Conservation (phyloP, 2,888 invertebrate species). For the Clostera curtula region DNA sequence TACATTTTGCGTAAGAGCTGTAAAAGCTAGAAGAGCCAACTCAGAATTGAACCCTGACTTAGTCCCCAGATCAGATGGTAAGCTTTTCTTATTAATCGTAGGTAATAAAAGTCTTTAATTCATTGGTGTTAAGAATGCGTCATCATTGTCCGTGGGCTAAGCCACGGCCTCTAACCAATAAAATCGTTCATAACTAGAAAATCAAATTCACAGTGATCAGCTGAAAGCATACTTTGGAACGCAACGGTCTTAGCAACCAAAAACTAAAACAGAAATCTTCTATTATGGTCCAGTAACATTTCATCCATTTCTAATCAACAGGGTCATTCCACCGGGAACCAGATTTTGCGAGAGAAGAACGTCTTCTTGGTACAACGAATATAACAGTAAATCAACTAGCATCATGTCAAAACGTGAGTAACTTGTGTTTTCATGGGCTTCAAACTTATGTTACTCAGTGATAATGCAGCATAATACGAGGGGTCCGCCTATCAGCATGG, state of each 20-base stretch:
- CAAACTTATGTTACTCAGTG: neutral
- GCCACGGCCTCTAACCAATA: neutral
- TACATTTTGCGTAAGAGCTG: slow-evolving; percentile 21
- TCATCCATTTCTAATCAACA: slow-evolving; percentile 9
- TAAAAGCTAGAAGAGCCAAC: slow-evolving; percentile 16
- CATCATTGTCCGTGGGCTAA: neutral
- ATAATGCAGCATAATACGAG: neutral
- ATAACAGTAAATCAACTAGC: slow-evolving; percentile 46
- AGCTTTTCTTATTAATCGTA: slow-evolving; percentile 3
- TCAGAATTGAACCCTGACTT: slow-evolving; percentile 34
- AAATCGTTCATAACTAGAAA: no score
- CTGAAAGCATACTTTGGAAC: no score
- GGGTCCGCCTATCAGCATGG: neutral
- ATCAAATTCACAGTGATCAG: no score
- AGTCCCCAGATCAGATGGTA: slow-evolving; percentile 40
- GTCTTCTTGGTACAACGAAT: slow-evolving; percentile 37
- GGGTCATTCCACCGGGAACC: slow-evolving; percentile 56
- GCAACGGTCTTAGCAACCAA: no score
- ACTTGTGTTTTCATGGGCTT: neutral
- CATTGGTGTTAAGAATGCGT: slow-evolving; percentile 2
- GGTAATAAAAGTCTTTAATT: neutral
- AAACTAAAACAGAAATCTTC: neutral
- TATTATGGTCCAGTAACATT: neutral
- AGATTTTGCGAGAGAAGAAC: slow-evolving; percentile 44
- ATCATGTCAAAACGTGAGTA: slow-evolving; percentile 44